Evolutionary conservation across 2,113 vertebrate species (phyloP).

Genomic region (Urocynchramus pylzowi): DNA sequence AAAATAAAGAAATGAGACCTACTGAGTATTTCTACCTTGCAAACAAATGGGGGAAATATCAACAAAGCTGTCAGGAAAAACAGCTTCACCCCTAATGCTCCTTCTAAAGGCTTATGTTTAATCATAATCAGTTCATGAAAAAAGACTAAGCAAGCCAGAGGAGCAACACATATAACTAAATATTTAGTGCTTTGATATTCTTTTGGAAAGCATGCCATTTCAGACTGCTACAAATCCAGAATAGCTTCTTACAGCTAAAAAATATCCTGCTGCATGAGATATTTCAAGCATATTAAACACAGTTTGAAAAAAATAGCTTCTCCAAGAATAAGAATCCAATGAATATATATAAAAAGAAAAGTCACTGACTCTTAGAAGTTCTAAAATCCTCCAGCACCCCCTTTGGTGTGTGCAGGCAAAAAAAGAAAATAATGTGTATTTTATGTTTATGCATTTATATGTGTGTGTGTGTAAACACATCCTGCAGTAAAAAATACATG

Average conservation of each 20-base stretch:
- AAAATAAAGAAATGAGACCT: background rate
- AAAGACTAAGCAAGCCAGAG: background rate
- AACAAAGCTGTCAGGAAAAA: background rate
- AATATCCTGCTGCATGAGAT: background rate
- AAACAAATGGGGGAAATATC: background rate
- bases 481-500: rapidly evolving
- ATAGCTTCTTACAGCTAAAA: background rate
- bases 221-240: background rate
- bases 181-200: background rate
- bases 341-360: background rate
- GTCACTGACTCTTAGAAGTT: background rate
- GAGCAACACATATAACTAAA: background rate
- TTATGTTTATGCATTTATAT: background rate
- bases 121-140: background rate
- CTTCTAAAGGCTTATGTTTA: background rate
- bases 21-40: background rate
- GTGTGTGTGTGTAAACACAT: background rate
- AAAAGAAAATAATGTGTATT: background rate
- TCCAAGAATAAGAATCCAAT: background rate
- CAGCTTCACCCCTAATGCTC: background rate
- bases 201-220: background rate
- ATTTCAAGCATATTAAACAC: background rate
- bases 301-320: background rate
- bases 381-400: background rate
- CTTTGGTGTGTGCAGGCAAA: background rate